phyloP scores from a whole-genome alignment of 2,888 invertebrate genomes.

The Leptinotarsa juncta region DNA sequence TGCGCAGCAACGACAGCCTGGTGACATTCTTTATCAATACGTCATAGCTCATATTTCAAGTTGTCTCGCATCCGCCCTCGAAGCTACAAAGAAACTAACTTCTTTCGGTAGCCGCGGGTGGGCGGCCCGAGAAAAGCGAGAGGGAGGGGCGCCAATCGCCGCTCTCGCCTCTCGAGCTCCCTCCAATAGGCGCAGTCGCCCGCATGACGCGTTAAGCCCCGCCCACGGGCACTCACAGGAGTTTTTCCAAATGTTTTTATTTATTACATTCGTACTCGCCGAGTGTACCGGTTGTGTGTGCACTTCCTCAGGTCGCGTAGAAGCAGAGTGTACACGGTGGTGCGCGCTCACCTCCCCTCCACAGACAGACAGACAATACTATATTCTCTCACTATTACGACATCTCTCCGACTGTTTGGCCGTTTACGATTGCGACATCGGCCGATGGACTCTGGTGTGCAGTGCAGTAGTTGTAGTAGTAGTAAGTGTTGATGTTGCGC shows the following conservation, averaged over 20 bases:
- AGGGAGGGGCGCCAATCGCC: slow-evolving; percentile 61
- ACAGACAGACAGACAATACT: slow-evolving; percentile 64
- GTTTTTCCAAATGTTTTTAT: slow-evolving; percentile 74
- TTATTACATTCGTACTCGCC: slow-evolving; percentile 79
- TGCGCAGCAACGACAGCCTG: slow-evolving; percentile 72
- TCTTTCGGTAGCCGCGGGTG: slow-evolving; percentile 65
- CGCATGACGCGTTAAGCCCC: slow-evolving; percentile 65
- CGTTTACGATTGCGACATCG: slow-evolving; percentile 44
- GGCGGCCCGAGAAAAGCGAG: slow-evolving; percentile 48
- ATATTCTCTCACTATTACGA: slow-evolving; percentile 62
- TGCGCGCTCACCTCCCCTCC: slow-evolving; percentile 55
- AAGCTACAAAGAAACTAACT: slow-evolving; percentile 72
- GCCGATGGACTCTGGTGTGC: slow-evolving; percentile 51
- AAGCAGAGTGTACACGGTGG: slow-evolving; percentile 54
- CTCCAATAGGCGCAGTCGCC: slow-evolving; percentile 70
- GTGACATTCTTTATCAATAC: slow-evolving; percentile 77
- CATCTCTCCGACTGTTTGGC: slow-evolving; percentile 64
- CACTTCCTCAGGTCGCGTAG: slow-evolving; percentile 55
- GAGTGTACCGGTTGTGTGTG: slow-evolving; percentile 74
- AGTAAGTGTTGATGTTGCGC: slow-evolving; percentile 32
- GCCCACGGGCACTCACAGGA: slow-evolving; percentile 64
- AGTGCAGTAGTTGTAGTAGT: slow-evolving; percentile 26
- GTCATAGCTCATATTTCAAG: slow-evolving; percentile 68
- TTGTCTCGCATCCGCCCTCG: slow-evolving; percentile 67
- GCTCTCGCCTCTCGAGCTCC: slow-evolving; percentile 51